phyloP scores from a whole-genome alignment of 2,888 invertebrate species.

The Acanthosepion pharaonis region DNA sequence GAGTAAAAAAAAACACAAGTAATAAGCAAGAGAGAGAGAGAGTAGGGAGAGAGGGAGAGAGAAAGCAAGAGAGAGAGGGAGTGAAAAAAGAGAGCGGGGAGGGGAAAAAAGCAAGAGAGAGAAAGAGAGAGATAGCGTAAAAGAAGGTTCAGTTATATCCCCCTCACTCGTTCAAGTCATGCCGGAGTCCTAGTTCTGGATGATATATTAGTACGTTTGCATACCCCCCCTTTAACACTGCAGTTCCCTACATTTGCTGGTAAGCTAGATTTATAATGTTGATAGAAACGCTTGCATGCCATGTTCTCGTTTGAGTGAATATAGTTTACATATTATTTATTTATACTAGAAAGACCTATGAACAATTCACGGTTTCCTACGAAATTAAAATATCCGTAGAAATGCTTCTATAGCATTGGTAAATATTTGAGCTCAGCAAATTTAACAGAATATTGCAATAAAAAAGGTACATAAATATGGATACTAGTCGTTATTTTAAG shows the following conservation, averaged over 20 bases:
- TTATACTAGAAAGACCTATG: too few species aligned
- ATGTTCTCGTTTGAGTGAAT: too few species aligned
- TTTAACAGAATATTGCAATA: too few species aligned
- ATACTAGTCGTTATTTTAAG: too few species aligned
- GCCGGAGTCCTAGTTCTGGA: neutral
- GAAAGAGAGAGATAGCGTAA: neutral
- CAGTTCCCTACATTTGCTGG: neutral
- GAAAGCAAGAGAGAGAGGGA: neutral
- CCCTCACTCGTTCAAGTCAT: too few species aligned
- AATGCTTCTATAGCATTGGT: too few species aligned
- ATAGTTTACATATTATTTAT: too few species aligned
- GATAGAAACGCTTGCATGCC: neutral
- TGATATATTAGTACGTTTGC: neutral
- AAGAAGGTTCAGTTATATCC: neutral
- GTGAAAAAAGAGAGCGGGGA: neutral
- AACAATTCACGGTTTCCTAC: too few species aligned
- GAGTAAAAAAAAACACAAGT: too few species aligned
- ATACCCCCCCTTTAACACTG: neutral
- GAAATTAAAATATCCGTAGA: too few species aligned
- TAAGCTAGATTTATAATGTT: neutral
- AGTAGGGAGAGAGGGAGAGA: neutral
- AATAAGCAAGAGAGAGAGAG: neutral
- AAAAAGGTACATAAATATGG: too few species aligned
- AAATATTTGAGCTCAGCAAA: too few species aligned
- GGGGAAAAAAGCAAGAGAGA: neutral